A percentile compares a stretch with the other conserved stretches of the same genome.
Evolutionary conservation across 2,888 invertebrate genomes (phyloP).

Genomic region (Meteorus cinctellus): DNA sequence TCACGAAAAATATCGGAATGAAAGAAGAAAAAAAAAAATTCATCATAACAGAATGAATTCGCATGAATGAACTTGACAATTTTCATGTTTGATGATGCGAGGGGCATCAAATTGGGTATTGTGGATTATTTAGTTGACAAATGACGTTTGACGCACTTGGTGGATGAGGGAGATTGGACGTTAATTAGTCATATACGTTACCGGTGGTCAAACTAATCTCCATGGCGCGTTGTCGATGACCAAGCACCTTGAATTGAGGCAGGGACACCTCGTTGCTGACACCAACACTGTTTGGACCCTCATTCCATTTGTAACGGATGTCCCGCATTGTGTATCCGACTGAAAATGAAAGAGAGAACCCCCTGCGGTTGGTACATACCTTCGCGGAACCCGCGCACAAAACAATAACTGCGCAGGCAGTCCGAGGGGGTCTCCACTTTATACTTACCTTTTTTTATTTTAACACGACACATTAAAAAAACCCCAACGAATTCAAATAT

Average conservation of each 20-base stretch:
- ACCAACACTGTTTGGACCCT: conserved; percentile 95
- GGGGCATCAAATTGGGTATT: not conserved
- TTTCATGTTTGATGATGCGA: not conserved
- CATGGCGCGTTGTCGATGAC: conserved; percentile 96
- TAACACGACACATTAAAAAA: conserved; percentile 22
- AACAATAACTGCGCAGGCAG: conserved; percentile 61
- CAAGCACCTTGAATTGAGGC: conserved; percentile 98
- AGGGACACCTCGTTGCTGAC: conserved; percentile 96
- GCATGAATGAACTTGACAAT: not conserved
- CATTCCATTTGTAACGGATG: conserved; percentile 98
- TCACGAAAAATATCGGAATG: no score
- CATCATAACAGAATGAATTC: not conserved
- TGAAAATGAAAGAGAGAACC: conserved; percentile 76
- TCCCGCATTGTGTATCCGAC: conserved; percentile 99
- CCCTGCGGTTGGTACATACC: conserved; percentile 72
- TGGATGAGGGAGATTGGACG: conserved; percentile 7
- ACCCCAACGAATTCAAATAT: conserved; percentile 9
- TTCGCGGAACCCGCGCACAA: conserved; percentile 64
- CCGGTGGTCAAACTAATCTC: conserved; percentile 98
- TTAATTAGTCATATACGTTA: conserved; percentile 75
- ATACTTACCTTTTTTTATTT: conserved; percentile 51
- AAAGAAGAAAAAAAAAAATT: no score
- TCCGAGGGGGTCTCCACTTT: conserved; percentile 67
- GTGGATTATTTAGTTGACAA: not conserved
- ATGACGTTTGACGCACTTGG: conserved; percentile 11